These are phyloP conservation scores for Cherax quadricarinatus DNA, from an alignment of 1,140 invertebrate species.

Conservation along the genomic window DNA sequence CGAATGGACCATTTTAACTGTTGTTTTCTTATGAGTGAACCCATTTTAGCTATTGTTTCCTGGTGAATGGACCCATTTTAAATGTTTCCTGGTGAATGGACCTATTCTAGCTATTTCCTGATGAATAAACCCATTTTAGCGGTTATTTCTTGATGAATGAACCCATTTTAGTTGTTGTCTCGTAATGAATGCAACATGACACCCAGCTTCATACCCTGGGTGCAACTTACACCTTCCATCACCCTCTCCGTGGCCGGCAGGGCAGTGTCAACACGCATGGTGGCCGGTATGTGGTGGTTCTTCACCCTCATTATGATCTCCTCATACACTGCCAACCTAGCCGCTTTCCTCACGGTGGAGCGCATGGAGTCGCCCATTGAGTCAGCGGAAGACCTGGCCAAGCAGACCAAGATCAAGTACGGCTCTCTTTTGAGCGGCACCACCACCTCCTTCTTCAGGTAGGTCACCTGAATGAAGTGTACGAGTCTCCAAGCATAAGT, in stretches of 20 bases:
- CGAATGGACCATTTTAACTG: too few relatives aligned
- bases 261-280: slow-evolving; percentile 79
- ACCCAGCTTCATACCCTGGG: too few relatives aligned
- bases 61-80: too few relatives aligned
- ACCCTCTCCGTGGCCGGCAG: slow-evolving; percentile 70
- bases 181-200: too few relatives aligned
- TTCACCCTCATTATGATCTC: slow-evolving; percentile 83
- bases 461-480: background rate
- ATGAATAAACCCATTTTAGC: too few relatives aligned
- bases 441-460: slow-evolving; percentile 79
- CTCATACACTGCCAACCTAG: slow-evolving; percentile 82
- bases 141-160: too few relatives aligned
- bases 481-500: background rate
- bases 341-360: slow-evolving; percentile 83
- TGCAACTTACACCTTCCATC: background rate
- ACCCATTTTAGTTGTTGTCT: too few relatives aligned
- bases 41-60: too few relatives aligned
- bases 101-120: too few relatives aligned
- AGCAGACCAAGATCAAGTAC: slow-evolving; percentile 81
- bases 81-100: too few relatives aligned
- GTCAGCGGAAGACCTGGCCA: slow-evolving; percentile 81
- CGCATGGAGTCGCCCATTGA: slow-evolving; percentile 81
- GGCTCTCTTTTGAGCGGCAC: slow-evolving; percentile 79
- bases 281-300: slow-evolving; percentile 81
- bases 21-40: too few relatives aligned